Evolutionary conservation across 2,113 vertebrate species (phyloP).

Genomic region (Dasypus novemcinctus): DNA sequence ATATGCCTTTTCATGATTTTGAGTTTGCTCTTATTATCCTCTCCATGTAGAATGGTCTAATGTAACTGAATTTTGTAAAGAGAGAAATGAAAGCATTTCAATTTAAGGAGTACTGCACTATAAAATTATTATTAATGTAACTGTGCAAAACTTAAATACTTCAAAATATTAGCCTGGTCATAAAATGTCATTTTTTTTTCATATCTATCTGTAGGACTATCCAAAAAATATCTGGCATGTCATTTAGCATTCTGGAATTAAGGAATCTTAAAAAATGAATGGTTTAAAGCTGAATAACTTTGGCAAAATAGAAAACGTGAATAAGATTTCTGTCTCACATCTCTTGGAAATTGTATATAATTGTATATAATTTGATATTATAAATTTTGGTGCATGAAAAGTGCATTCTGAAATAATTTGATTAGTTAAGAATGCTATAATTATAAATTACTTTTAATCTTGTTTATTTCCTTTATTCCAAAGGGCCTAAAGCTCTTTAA

Average conservation of each 20-base stretch:
- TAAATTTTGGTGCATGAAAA: constrained; percentile 17
- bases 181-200: neutral
- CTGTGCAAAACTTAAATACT: neutral
- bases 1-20: neutral
- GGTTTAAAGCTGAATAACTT: neutral
- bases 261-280: neutral
- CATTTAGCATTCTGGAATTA: neutral
- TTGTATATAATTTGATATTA: constrained; percentile 27
- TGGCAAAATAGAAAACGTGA: neutral
- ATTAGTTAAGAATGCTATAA: constrained; percentile 27
- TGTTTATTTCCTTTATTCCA: neutral
- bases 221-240: neutral
- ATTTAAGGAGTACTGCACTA: neutral
- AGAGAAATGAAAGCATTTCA: neutral
- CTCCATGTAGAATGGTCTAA: neutral
- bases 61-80: neutral
- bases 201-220: neutral
- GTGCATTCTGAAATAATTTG: constrained; percentile 45
- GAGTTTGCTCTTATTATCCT: neutral
- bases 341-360: constrained; percentile 12
- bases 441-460: neutral
- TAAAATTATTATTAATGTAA: neutral
- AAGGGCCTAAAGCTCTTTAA: neutral
- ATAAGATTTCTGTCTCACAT: neutral
- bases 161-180: neutral